Evolutionary conservation across 2,113 vertebrate species (phyloP), one percentile per base, ranked within the genome.

Genomic region (Uria lomvia): DNA sequence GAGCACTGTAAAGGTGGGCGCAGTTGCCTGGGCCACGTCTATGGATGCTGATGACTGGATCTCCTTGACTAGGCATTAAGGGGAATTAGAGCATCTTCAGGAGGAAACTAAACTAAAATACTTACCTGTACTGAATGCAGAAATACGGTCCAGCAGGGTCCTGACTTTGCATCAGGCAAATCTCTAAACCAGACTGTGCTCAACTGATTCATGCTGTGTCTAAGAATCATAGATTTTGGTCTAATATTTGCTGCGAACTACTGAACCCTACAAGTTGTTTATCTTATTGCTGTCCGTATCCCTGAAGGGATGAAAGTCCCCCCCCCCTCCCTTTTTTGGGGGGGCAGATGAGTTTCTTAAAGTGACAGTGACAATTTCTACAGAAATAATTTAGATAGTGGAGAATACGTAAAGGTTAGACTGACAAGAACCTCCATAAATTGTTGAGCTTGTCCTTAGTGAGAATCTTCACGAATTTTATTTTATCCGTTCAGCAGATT

Each of bases 21-120:
- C 60, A 3, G 75, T 55, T 5, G 94, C 97, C 81, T 91, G 78
- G 50, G 24, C 94, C 59, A 92, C 43, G 81, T 62, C 96, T 88
- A 82, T 56, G 2, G 97, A 94, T 6, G 74, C 90, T 11, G 60
- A 89, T 2, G 92, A 86, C 75, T 76, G 90, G 59, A 93, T 97
- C 74, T 86, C 96, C 43, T 32, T 96, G 53, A 79, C 97, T 4
- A 95, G 97, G 17, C 96, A 90, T 27, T 70, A 96, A 80, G 92
- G 97, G 97, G 59, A 94, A n/a, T 17, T 20, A 14, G 13, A 36
- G 16, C 2, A 12, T 34, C 22, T 38, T 62, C 47, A 30, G 47
- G 53, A 79, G 52, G 50, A 55, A 63, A 11, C n/a, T 3, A 8
- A 49, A 24, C 40, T 30, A 2, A 49, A 43, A 6, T 10, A 18